phyloP scores from a whole-genome alignment of 1,140 invertebrate genomes.

The Patella vulgata region DNA sequence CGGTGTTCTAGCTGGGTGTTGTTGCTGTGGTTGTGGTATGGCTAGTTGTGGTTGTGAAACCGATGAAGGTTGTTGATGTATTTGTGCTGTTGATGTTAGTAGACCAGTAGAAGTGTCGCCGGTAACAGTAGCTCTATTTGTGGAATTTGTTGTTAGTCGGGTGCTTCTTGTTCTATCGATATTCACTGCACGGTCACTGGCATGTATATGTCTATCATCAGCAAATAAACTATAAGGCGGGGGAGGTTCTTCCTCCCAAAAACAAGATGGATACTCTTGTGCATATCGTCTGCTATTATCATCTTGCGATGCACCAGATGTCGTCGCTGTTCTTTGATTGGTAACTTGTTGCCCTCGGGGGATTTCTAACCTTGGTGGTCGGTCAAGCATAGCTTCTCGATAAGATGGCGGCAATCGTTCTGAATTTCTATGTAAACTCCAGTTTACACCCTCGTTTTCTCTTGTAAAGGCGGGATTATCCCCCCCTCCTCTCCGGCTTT shows the following conservation, averaged over 20 bases:
- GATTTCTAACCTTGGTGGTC: background rate
- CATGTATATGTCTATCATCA: background rate
- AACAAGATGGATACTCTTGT: conserved; percentile 17
- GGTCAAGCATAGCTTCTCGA: background rate
- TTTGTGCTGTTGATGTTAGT: too few species aligned
- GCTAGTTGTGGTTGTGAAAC: too few species aligned
- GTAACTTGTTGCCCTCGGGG: background rate
- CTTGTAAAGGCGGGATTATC: conserved; percentile 9
- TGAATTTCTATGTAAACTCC: conserved; percentile 9
- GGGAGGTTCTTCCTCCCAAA: conserved; percentile 21
- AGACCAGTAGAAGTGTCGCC: background rate
- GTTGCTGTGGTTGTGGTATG: too few species aligned
- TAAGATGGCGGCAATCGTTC: conserved; percentile 3
- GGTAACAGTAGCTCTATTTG: background rate
- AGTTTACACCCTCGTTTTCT: background rate
- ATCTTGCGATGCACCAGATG: background rate
- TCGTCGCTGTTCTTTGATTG: background rate
- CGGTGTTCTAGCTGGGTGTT: too few species aligned
- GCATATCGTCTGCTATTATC: conserved; percentile 3
- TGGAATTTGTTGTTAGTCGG: background rate
- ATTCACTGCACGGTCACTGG: background rate
- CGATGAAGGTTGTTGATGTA: too few species aligned
- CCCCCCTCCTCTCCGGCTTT: background rate
- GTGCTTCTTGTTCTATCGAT: too few species aligned
- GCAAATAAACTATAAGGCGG: conserved; percentile 9